These are phyloP conservation scores for Epizoanthus scotinus DNA, from an alignment of 92 coral and sea anemone genomes.

Conservation along the genomic window DNA sequence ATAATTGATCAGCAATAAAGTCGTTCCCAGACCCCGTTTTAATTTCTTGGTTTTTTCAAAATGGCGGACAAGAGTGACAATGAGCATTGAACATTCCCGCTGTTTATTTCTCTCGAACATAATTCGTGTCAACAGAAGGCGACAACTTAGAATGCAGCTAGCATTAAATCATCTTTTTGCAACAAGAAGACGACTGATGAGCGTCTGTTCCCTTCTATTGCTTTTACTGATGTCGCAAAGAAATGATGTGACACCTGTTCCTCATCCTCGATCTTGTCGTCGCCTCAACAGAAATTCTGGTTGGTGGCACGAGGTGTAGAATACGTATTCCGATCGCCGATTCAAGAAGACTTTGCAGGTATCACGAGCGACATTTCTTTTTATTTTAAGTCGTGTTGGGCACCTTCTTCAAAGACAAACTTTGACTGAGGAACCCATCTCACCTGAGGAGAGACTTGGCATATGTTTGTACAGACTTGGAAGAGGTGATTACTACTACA, in stretches of 20 bases:
- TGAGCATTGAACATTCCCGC: slow-evolving; percentile 29
- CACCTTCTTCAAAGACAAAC: slow-evolving; percentile 45
- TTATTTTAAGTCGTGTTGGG: slow-evolving; percentile 51
- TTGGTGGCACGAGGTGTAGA: slow-evolving; percentile 59
- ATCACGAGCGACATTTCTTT: slow-evolving; percentile 44
- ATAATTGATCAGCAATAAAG: slow-evolving; percentile 12
- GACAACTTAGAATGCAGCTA: slow-evolving; percentile 52
- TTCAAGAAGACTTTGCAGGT: slow-evolving; percentile 48
- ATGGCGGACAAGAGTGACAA: no score
- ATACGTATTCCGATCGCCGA: slow-evolving; percentile 47
- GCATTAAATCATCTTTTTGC: slow-evolving; percentile 36
- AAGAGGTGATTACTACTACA: slow-evolving; percentile 66
- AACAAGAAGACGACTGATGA: slow-evolving; percentile 25
- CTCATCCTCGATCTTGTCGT: slow-evolving; percentile 42
- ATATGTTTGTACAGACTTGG: slow-evolving; percentile 62
- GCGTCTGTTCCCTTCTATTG: slow-evolving; percentile 9
- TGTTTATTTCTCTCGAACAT: slow-evolving; percentile 45
- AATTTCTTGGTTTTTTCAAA: slow-evolving; percentile 27
- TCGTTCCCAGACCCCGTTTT: no score
- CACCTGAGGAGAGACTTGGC: slow-evolving; percentile 59
- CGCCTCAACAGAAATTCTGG: slow-evolving; percentile 42
- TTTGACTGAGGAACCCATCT: slow-evolving; percentile 55
- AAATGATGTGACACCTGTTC: slow-evolving; percentile 24
- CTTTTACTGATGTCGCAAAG: slow-evolving; percentile 21
- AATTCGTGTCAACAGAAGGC: slow-evolving; percentile 50